phyloP scores from a whole-genome alignment of 2,888 invertebrate genomes.

The Protodeltote pygarga region DNA sequence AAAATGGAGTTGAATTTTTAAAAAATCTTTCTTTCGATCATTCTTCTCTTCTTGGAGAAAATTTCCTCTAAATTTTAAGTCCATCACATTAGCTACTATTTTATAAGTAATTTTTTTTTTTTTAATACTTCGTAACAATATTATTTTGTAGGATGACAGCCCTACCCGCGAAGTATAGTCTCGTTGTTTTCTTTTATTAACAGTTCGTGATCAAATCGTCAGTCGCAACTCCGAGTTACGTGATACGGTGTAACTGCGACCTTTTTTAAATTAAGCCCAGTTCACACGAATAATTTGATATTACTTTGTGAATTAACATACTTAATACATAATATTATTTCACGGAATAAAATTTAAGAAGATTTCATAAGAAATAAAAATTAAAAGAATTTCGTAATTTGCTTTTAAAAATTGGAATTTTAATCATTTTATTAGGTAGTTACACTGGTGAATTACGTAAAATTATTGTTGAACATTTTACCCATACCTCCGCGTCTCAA shows the following conservation, averaged over 20 bases:
- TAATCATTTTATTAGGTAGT: slow-evolving; percentile 16
- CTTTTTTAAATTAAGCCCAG: slow-evolving; percentile 47
- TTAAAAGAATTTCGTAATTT: slow-evolving; percentile 26
- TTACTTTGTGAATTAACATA: slow-evolving; percentile 48
- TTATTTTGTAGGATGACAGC: no score
- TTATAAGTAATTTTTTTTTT: no score
- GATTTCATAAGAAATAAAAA: slow-evolving; percentile 23
- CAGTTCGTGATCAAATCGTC: slow-evolving; percentile 51
- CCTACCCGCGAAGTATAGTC: slow-evolving; percentile 30
- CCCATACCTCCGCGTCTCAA: slow-evolving; percentile 18
- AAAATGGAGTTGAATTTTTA: no score
- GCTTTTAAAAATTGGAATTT: slow-evolving; percentile 25
- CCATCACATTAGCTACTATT: no score
- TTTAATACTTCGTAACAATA: no score
- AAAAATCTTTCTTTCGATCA: no score
- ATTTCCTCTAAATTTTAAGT: no score
- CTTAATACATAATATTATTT: slow-evolving; percentile 38
- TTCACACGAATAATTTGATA: slow-evolving; percentile 53
- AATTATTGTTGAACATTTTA: slow-evolving; percentile 8
- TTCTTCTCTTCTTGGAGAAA: no score
- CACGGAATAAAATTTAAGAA: slow-evolving; percentile 25
- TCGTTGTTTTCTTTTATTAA: slow-evolving; percentile 43
- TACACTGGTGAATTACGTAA: slow-evolving; percentile 38
- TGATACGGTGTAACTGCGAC: slow-evolving; percentile 45
- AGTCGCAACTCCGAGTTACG: slow-evolving; percentile 51